Evolutionary conservation across 1,140 invertebrate genomes (phyloP), one percentile per base, ranked within the genome.

Genomic region (Rhynchophorus ferrugineus): DNA sequence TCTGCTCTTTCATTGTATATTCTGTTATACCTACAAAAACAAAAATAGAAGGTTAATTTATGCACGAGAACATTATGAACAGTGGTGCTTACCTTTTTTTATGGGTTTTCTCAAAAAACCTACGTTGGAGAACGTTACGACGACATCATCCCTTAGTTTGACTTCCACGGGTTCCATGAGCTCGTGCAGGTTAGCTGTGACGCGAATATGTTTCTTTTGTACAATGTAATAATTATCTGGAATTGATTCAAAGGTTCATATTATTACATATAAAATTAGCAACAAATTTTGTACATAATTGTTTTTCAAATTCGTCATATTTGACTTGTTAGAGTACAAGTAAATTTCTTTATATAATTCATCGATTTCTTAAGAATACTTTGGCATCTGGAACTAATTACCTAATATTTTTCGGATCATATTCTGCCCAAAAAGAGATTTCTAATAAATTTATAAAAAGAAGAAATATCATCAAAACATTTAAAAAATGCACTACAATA

Each of bases 101-200:
- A 29, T 29, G 5, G 24, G 24, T 46, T 43, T 54, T 18, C 19
- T 45, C 34, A 58, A 47, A 24, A 58, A 54, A 3, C 55, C 53
- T 11, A 46, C 44, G 19, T 54, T 55, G 7, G 57, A 58, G 20
- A 58, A 55, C 9, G 39, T 47, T 20, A 58, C 37, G 11, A 39
- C 17, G 2, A 49, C 38, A 18, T 46, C 53, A 22, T 58, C 53
- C 19, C 24, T 36, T 19, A 58, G n/a, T 16, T 36, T 47, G 9
- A 54, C 46, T 14, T 49, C 34, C 13, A 36, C 36, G 11, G 39
- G 34, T 49, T 49, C 44, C 19, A 22, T 37, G 17, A 17, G 11
- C 38, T 51, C 38, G 38, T 41, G 35, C 14, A 44, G 33, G 19
- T 34, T 43, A 14, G 44, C 42, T 13, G 9, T 29, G 14, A 58